Conservation (phyloP, 2,888 invertebrate genomes). For the Tetanocera ferruginea region DNA sequence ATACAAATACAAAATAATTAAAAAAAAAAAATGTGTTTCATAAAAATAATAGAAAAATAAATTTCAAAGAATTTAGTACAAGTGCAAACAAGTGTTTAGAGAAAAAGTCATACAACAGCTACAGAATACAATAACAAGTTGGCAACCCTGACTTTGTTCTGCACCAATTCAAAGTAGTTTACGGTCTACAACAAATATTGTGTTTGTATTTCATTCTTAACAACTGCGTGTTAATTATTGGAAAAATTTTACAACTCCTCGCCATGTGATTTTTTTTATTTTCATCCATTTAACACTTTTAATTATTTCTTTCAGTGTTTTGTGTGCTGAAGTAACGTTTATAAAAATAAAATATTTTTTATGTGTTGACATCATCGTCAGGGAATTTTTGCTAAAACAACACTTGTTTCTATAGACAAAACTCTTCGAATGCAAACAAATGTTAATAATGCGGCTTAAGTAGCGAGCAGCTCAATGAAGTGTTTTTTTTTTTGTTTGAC, state of each 20-base stretch:
- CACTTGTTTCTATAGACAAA: background rate
- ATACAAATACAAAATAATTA: background rate
- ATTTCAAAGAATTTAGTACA: background rate
- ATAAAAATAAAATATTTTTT: background rate
- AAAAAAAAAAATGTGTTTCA: background rate
- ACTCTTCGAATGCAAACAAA: background rate
- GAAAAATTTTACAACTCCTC: background rate
- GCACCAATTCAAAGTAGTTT: background rate
- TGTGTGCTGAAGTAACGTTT: background rate
- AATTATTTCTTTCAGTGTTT: background rate
- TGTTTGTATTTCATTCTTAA: background rate
- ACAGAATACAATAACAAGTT: no score
- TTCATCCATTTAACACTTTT: no score
- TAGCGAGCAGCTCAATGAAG: background rate
- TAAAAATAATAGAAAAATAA: background rate
- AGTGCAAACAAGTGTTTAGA: background rate
- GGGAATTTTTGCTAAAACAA: conserved; percentile 4
- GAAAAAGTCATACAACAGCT: background rate
- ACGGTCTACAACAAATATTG: background rate
- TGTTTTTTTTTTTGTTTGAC: background rate
- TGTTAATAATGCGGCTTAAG: background rate
- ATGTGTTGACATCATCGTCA: conserved; percentile 21
- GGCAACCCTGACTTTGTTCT: no score
- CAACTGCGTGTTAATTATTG: background rate
- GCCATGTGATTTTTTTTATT: background rate